Evolutionary conservation across 2,113 vertebrate genomes (phyloP).

Genomic region (Xyrauchen texanus): DNA sequence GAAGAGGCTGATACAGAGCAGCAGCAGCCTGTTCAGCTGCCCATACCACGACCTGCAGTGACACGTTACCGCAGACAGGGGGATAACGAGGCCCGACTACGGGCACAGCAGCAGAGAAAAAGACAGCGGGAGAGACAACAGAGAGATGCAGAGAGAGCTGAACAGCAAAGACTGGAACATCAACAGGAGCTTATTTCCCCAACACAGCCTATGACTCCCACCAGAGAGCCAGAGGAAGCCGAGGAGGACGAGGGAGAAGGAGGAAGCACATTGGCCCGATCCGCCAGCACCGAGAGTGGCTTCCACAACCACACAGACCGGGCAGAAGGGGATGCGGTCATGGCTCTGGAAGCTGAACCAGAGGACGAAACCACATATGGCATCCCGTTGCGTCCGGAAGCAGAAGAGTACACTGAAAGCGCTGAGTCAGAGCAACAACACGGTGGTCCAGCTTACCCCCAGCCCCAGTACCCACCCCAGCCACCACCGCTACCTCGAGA

Average conservation of each 20-base stretch:
- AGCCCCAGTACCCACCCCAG: slow-evolving; percentile 70
- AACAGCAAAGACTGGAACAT: slow-evolving; percentile 45
- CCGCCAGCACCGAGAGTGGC: slow-evolving; percentile 92
- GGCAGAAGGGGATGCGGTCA: slow-evolving; percentile 86
- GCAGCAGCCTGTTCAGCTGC: slow-evolving; percentile 60
- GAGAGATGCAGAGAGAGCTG: slow-evolving; percentile 45
- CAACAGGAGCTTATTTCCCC: slow-evolving; percentile 37
- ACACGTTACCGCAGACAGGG: slow-evolving; percentile 73
- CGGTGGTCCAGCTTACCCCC: slow-evolving; percentile 69
- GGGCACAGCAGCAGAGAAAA: slow-evolving; percentile 72
- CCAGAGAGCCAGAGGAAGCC: slow-evolving; percentile 50
- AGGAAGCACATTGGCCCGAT: slow-evolving; percentile 79
- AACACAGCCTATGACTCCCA: neutral
- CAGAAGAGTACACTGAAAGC: slow-evolving; percentile 90
- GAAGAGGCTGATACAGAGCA: slow-evolving; percentile 66
- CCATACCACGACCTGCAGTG: slow-evolving; percentile 69
- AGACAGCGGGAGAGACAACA: slow-evolving; percentile 68
- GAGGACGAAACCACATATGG: slow-evolving; percentile 65
- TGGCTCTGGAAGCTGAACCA: slow-evolving; percentile 72
- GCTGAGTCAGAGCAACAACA: slow-evolving; percentile 86
- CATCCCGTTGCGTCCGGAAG: slow-evolving; percentile 72
- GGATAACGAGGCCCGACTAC: slow-evolving; percentile 69
- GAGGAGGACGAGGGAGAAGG: slow-evolving; percentile 80
- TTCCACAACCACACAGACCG: slow-evolving; percentile 95
- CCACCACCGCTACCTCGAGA: slow-evolving; percentile 68